phyloP scores from a whole-genome alignment of 1,140 invertebrate genomes.

The Dendrolimus kikuchii region DNA sequence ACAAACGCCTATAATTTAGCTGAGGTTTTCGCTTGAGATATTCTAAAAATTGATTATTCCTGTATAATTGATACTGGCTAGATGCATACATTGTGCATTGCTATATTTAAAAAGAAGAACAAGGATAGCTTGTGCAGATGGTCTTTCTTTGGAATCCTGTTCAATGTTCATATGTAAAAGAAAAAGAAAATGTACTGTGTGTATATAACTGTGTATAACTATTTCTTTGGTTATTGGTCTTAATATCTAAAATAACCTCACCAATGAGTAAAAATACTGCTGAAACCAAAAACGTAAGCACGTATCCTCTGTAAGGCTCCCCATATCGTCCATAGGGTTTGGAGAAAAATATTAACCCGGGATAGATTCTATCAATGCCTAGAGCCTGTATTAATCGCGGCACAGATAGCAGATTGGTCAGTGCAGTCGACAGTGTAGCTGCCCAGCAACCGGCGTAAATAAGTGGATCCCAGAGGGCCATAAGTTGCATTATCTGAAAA shows the following conservation, averaged over 20 bases:
- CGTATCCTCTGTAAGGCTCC: slow-evolving; percentile 94
- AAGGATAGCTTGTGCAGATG: no score
- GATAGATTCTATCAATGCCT: slow-evolving; percentile 96
- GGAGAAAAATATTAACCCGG: slow-evolving; percentile 92
- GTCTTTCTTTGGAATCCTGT: no score
- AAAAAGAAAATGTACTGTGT: no score
- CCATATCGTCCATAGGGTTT: slow-evolving; percentile 93
- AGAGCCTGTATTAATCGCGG: slow-evolving; percentile 92
- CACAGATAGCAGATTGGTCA: slow-evolving; percentile 95
- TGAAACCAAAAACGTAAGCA: slow-evolving; percentile 92
- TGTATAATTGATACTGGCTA: no score
- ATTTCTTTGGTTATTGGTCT: no score
- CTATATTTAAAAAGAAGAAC: no score
- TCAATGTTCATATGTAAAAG: no score
- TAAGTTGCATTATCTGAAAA: slow-evolving; percentile 86
- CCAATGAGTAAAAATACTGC: slow-evolving; percentile 91
- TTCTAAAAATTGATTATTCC: no score
- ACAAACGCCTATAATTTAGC: no score
- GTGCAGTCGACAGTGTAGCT: slow-evolving; percentile 94
- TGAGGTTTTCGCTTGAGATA: no score
- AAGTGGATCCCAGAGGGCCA: slow-evolving; percentile 91
- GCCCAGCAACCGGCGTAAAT: slow-evolving; percentile 98
- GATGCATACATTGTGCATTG: no score
- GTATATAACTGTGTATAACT: no score
- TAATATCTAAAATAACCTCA: slow-evolving; percentile 49